phyloP scores from a whole-genome alignment of 2,888 invertebrate genomes.

The Pemphredon lugubris region DNA sequence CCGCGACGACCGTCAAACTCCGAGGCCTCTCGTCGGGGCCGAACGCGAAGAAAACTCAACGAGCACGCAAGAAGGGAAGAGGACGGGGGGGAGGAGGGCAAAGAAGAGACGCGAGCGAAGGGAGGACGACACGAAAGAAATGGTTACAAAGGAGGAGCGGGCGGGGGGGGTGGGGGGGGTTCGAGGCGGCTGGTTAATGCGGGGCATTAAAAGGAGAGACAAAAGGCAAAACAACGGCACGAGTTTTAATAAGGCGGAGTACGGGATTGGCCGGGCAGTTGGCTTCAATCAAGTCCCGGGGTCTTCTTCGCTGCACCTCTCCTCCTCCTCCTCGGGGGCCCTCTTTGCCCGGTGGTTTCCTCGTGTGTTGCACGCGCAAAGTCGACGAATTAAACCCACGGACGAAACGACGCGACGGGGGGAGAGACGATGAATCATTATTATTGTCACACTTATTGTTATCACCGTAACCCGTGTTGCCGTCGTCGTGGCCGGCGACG shows the following conservation, averaged over 20 bases:
- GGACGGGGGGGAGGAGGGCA: background rate
- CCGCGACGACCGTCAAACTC: too few species aligned
- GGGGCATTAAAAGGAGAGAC: conserved; percentile 73
- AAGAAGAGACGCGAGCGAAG: background rate
- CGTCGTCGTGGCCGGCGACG: conserved; percentile 21
- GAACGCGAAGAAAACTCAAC: background rate
- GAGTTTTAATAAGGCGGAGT: conserved; percentile 77
- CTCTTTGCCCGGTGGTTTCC: conserved; percentile 53
- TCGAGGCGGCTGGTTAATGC: conserved; percentile 57
- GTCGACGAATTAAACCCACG: conserved; percentile 61
- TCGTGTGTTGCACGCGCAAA: conserved; percentile 37
- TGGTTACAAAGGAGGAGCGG: conserved; percentile 37
- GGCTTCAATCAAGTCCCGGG: conserved; percentile 77
- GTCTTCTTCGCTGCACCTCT: conserved; percentile 66
- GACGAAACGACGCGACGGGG: too few species aligned
- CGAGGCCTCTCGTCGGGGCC: too few species aligned
- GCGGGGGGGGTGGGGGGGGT: conserved; percentile 26
- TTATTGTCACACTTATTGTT: conserved; percentile 60
- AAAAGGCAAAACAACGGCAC: conserved; percentile 77
- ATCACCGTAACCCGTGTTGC: conserved; percentile 17
- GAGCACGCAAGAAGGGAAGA: background rate
- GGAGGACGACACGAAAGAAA: conserved; percentile 27
- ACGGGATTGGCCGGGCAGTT: conserved; percentile 78
- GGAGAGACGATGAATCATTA: conserved; percentile 59
- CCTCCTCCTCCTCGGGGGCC: conserved; percentile 43